Evolutionary conservation across 64 coral and sea anemone species (phyloP), one percentile per base, ranked within the genome.

Genomic region (Hydrozoanthus tunicans): DNA sequence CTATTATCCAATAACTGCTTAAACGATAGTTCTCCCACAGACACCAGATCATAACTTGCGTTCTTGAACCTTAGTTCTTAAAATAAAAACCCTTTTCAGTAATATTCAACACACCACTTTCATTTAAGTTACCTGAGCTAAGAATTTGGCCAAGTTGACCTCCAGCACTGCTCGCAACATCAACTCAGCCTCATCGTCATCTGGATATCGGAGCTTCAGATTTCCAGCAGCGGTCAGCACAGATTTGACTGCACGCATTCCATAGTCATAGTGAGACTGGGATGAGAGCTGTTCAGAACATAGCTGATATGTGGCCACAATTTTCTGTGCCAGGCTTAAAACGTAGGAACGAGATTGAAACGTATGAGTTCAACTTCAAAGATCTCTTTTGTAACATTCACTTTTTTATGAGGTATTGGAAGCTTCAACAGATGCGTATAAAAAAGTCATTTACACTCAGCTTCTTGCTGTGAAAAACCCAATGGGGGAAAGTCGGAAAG

Each of bases 201-300:
- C 94, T 1, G 97, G 97, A 68, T 94, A 96, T 7, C 94, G 94
- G 9, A 99, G 72, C 83, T 99, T 99, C 3, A 99, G 92, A 79
- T 99, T 99, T 5, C 97, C 97, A 51, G 97, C 97, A 4, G 97
- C 97, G 7, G 97, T 99, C 25, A 99, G 74, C n/a, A 99, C 97
- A 85, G 97, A 99, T 65, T 99, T 99, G 74, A 99, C 97, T 1
- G 97, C 97, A 14, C 97, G 94, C 97, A 99, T 99, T 7, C 97
- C 97, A 24, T 99, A 99, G 77, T 99, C 97, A 81, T 99, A 99
- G 79, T 99, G 97, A 81, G 97, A 99, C 94, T 99, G 97, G 53
- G 97, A 99, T 58, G 97, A 99, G 79, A 99, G 97, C 83, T 99
- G 97, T 74, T 99, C 97, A 63, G 97, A 99, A 85, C 97, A 99